phyloP scores from a whole-genome alignment of 2,888 invertebrate species.

The Mythimna ferrago region DNA sequence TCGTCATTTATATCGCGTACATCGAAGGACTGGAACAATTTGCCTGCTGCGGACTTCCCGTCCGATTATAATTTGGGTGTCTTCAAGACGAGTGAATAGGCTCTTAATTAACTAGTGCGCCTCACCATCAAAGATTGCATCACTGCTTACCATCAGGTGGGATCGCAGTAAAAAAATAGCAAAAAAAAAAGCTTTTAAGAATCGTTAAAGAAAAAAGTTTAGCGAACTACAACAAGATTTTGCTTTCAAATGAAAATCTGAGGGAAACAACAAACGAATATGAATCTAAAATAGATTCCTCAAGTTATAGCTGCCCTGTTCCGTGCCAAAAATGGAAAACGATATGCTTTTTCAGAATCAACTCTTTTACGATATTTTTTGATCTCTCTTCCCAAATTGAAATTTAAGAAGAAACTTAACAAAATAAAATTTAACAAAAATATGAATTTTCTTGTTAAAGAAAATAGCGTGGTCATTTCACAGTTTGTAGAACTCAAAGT shows the following conservation, averaged over 20 bases:
- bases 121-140: too few relatives aligned
- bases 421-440: conserved; percentile 14
- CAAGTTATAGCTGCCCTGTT: conserved; percentile 22
- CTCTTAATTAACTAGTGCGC: too few relatives aligned
- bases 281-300: conserved; percentile 34
- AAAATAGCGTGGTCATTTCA: conserved; percentile 12
- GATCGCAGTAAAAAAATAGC: too few relatives aligned
- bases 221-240: conserved; percentile 7
- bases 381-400: conserved; percentile 14
- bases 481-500: conserved; percentile 18
- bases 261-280: conserved; percentile 15
- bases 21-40: too few relatives aligned
- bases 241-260: conserved; percentile 11
- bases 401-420: conserved; percentile 39
- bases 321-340: conserved; percentile 48
- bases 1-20: too few relatives aligned
- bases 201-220: conserved; percentile 9
- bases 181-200: conserved; percentile 13
- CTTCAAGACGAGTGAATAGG: too few relatives aligned
- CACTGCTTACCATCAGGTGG: too few relatives aligned
- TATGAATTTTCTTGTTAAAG: conserved; percentile 12
- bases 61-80: too few relatives aligned
- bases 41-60: too few relatives aligned
- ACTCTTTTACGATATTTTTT: conserved; percentile 9
- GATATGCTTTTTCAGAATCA: conserved; percentile 26